Evolutionary conservation across 2,797 vertebrate species (phyloP).

Genomic region (Enteromius radiatus): DNA sequence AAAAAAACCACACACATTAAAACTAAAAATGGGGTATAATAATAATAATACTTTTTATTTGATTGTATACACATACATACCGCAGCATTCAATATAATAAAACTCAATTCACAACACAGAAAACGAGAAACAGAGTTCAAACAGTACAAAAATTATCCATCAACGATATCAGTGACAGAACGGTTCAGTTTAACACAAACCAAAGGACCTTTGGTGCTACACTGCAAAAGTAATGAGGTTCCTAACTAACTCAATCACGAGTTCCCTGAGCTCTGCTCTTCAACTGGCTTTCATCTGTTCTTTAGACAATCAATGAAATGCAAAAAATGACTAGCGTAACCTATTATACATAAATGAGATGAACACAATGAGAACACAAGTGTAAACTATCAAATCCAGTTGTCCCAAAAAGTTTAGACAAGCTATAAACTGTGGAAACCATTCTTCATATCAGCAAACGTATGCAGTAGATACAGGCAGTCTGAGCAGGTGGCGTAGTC

Average conservation of each 20-base stretch:
- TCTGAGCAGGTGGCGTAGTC: conserved; percentile 47
- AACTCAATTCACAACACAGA: conserved; percentile 49
- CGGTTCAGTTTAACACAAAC: not conserved
- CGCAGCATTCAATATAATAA: conserved; percentile 35
- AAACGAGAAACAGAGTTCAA: conserved; percentile 14
- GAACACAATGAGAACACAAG: conserved; percentile 22
- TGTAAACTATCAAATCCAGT: not conserved
- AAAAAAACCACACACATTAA: conserved; percentile 14
- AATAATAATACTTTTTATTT: conserved; percentile 54
- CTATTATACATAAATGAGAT: conserved; percentile 8
- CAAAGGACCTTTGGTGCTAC: conserved; percentile 43
- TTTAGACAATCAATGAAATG: conserved; percentile 25
- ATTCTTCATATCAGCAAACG: conserved; percentile 7
- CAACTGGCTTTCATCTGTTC: conserved; percentile 17
- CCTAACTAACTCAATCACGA: conserved; percentile 11
- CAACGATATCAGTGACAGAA: not conserved
- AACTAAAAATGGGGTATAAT: conserved; percentile 27
- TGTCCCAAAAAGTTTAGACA: not conserved
- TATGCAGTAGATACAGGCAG: conserved; percentile 36
- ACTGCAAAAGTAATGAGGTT: conserved; percentile 46
- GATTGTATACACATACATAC: conserved; percentile 30
- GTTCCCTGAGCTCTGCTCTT: conserved; percentile 54
- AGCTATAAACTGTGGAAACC: not conserved
- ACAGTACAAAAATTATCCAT: conserved; percentile 11
- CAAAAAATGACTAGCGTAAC: not conserved